These are phyloP conservation scores for Saturnia japonica DNA, from an alignment of 2,888 invertebrate species.

Conservation along the genomic window DNA sequence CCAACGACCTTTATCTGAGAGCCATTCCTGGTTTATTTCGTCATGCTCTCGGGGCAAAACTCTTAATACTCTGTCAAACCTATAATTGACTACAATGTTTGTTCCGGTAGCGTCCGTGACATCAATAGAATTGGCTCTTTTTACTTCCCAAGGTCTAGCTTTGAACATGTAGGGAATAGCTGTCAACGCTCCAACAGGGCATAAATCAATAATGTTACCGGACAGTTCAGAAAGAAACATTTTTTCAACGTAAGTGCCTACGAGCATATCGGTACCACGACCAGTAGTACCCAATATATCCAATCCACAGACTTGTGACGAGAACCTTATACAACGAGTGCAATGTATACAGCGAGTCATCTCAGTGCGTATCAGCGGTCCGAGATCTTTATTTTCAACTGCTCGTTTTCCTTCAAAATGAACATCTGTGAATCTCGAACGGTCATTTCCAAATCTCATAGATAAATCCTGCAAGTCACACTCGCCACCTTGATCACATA, in stretches of 20 bases:
- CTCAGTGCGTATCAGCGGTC: conserved; percentile 96
- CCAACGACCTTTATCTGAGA: conserved; percentile 98
- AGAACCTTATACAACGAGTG: conserved; percentile 98
- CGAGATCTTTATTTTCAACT: conserved; percentile 97
- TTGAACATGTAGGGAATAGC: conserved; percentile 98
- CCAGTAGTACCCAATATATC: conserved; percentile 97
- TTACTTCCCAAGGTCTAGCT: conserved; percentile 98
- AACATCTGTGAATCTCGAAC: conserved; percentile 95
- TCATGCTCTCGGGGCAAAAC: conserved; percentile 69
- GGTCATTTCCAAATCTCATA: conserved; percentile 97
- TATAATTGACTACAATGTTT: conserved; percentile 62
- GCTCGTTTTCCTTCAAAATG: conserved; percentile 95
- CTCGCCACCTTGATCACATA: conserved; percentile 98
- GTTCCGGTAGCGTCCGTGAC: conserved; percentile 74
- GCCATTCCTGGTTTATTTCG: conserved; percentile 96
- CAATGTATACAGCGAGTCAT: conserved; percentile 99
- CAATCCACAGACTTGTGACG: conserved; percentile 98
- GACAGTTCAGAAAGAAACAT: conserved; percentile 97
- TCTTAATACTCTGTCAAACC: conserved; percentile 62
- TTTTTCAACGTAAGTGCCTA: conserved; percentile 99
- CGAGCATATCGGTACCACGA: conserved; percentile 96
- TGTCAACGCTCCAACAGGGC: conserved; percentile 98
- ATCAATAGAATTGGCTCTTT: conserved; percentile 84
- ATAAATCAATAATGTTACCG: conserved; percentile 98
- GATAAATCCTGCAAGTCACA: conserved; percentile 98